Evolutionary conservation across 2,888 invertebrate genomes (phyloP).

Genomic region (Tuta absoluta): DNA sequence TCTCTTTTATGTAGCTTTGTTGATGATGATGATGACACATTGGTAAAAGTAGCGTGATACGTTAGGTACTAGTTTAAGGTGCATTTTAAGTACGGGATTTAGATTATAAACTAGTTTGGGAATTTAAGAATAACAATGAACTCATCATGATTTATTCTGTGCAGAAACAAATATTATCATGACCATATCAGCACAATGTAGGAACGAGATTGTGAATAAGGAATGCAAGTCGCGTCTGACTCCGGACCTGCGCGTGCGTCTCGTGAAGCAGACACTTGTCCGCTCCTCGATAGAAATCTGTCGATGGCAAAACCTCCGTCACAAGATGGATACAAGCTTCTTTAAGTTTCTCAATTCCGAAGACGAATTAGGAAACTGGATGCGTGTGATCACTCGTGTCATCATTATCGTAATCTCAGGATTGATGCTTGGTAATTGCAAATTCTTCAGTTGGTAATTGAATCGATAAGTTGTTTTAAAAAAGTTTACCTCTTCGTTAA

Average conservation of each 20-base stretch:
- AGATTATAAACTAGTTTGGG: no score
- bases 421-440: neutral
- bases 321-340: constrained; percentile 49
- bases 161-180: neutral
- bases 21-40: no score
- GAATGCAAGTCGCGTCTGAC: neutral
- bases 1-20: no score
- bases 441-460: neutral
- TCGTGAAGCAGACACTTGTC: constrained; percentile 29
- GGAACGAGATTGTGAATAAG: neutral
- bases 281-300: constrained; percentile 61
- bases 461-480: no score
- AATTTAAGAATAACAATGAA: no score
- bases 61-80: no score
- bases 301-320: constrained; percentile 59
- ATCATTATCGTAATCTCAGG: constrained; percentile 24
- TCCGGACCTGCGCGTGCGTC: constrained; percentile 6
- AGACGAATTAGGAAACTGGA: constrained; percentile 60
- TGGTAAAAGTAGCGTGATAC: no score
- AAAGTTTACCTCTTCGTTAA: no score
- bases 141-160: neutral
- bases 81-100: no score
- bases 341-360: constrained; percentile 72
- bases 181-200: neutral
- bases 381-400: constrained; percentile 45